Evolutionary conservation across 2,113 vertebrate species (phyloP).

Genomic region (Centropus bengalensis): DNA sequence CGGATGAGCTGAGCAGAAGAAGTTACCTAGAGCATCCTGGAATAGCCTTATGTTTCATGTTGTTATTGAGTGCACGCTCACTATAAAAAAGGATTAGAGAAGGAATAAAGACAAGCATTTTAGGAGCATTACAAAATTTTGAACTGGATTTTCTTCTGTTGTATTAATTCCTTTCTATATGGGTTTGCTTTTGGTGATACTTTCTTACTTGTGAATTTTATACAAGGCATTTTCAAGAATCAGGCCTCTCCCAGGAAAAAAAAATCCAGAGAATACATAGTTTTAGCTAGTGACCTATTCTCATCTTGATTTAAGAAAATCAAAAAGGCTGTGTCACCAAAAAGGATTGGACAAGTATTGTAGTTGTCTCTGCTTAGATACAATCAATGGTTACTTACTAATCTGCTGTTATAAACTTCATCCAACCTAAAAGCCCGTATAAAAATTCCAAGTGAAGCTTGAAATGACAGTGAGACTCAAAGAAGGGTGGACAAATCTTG

Average conservation of each 20-base stretch:
- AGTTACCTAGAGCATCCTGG: not conserved
- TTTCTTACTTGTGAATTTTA: not conserved
- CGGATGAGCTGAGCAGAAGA: not conserved
- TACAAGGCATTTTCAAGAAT: not conserved
- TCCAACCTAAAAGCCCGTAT: not conserved
- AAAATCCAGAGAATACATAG: not conserved
- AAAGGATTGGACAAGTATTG: not conserved
- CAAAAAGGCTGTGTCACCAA: not conserved
- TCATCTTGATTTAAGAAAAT: slow-evolving; percentile 10
- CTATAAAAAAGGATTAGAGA: not conserved
- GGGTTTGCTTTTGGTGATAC: not conserved
- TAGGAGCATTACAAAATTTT: not conserved
- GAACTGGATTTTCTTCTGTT: not conserved
- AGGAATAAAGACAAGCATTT: not conserved
- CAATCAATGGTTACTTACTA: slow-evolving; percentile 6
- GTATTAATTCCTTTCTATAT: not conserved
- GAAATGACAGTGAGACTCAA: slow-evolving; percentile 4
- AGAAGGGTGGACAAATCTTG: slow-evolving; percentile 36
- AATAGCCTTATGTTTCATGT: not conserved
- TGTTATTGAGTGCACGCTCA: not conserved
- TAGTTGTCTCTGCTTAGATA: not conserved
- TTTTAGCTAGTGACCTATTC: not conserved
- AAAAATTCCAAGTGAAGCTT: slow-evolving; percentile 6
- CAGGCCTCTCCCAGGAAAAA: not conserved
- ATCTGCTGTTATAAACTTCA: slow-evolving; percentile 27